Evolutionary conservation across 2,113 vertebrate genomes (phyloP).

Genomic region (Nibea coibor): DNA sequence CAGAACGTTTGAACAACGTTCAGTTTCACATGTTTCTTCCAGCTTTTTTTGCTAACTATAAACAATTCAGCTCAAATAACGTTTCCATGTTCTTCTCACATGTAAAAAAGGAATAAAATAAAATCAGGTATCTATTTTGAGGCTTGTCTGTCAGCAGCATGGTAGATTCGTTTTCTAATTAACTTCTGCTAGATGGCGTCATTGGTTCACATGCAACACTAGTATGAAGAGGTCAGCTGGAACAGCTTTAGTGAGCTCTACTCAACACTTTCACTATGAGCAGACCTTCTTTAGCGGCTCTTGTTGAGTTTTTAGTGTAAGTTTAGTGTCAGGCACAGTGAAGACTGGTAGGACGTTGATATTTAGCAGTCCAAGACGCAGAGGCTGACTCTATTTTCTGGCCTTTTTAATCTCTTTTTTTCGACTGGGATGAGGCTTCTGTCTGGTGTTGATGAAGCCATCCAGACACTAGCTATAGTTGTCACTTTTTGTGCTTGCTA

Average conservation of each 20-base stretch:
- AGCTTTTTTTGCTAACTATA: neutral
- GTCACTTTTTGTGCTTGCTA: neutral
- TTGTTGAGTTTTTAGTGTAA: neutral
- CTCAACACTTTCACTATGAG: neutral
- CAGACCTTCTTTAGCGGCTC: neutral
- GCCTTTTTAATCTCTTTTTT: neutral
- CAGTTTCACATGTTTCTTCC: too few relatives aligned
- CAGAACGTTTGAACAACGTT: neutral
- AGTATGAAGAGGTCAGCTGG: neutral
- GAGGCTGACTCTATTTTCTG: neutral
- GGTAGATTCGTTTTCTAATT: neutral
- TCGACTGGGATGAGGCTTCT: neutral
- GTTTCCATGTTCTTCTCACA: neutral
- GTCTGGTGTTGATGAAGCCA: neutral
- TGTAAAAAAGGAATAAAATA: neutral
- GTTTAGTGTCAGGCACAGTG: neutral
- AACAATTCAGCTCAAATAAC: neutral
- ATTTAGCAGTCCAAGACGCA: neutral
- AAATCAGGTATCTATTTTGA: neutral
- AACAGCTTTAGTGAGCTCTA: neutral
- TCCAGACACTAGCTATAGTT: neutral
- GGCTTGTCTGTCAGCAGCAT: neutral
- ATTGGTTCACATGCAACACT: neutral
- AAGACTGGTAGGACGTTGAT: neutral
- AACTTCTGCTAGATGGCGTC: constrained; percentile 66